phyloP scores from a whole-genome alignment of 2,113 vertebrate species.

The Ciconia boyciana region DNA sequence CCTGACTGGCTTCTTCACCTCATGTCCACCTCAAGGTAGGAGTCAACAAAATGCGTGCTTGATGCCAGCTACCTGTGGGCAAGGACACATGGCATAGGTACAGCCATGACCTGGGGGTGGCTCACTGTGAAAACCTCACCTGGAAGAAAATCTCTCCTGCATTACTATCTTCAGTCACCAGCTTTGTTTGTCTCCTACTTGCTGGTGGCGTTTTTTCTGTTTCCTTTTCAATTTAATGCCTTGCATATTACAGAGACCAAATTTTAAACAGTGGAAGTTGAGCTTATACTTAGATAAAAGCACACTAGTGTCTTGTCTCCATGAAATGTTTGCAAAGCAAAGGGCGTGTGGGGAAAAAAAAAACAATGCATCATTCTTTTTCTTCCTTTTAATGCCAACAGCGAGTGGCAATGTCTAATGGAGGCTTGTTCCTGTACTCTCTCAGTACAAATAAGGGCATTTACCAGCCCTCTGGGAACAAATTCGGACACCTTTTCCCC shows the following conservation, averaged over 20 bases:
- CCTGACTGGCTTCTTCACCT: background rate
- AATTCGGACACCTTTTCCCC: background rate
- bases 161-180: too few relatives aligned
- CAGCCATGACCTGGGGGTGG: background rate
- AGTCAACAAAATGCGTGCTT: background rate
- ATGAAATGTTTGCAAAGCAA: background rate
- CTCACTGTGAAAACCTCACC: background rate
- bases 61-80: background rate
- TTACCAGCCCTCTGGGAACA: background rate
- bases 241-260: background rate
- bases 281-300: background rate
- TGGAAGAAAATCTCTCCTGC: background rate
- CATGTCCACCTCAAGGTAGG: rapidly evolving
- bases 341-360: background rate
- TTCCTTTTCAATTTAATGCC: background rate
- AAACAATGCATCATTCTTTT: background rate
- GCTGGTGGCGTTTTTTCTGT: background rate
- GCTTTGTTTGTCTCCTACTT: background rate
- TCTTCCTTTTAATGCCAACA: background rate
- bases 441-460: background rate
- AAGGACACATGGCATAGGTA: rapidly evolving
- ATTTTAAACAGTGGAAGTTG: background rate
- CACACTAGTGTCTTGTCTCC: background rate
- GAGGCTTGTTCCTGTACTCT: background rate
- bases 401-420: background rate